Percentiles rank a stretch among this genome's conserved stretches.
Evolutionary conservation across 2,888 invertebrate species (phyloP).

Genomic region (Agriotes lineatus): DNA sequence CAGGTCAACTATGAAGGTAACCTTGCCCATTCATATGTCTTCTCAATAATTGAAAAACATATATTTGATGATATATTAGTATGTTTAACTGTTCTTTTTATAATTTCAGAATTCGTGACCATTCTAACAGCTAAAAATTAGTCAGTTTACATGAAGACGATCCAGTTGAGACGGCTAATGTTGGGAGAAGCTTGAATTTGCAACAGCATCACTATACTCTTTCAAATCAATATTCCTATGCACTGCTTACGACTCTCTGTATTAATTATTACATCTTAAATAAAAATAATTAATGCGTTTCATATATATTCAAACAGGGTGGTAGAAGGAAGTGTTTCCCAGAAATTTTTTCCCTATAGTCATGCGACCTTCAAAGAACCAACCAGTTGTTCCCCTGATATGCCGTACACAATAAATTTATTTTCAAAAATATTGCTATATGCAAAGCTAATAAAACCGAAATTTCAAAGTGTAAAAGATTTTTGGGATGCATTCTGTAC

Average conservation of each 20-base stretch:
- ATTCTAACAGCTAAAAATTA: slow-evolving; percentile 88
- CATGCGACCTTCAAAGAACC: no score
- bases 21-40: slow-evolving; percentile 10
- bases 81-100: no score
- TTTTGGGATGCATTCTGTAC: slow-evolving; percentile 28
- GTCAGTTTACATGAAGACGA: slow-evolving; percentile 50
- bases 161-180: slow-evolving; percentile 1
- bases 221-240: slow-evolving; percentile 26
- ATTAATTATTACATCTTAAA: slow-evolving; percentile 9
- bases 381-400: no score
- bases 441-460: not conserved
- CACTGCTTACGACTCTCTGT: slow-evolving; percentile 24
- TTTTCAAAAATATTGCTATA: no score
- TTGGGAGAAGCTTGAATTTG: slow-evolving; percentile 19
- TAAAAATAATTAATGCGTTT: slow-evolving; percentile 3
- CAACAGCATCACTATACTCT: slow-evolving; percentile 20
- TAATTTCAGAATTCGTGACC: slow-evolving; percentile 82
- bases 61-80: no score
- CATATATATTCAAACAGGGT: slow-evolving; percentile 23
- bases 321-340: slow-evolving; percentile 18
- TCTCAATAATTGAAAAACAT: no score
- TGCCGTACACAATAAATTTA: no score
- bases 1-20: slow-evolving; percentile 90
- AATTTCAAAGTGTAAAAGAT: not conserved
- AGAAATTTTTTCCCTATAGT: not conserved